Base-by-base conservation (phyloP, 2,797 vertebrate species). In the Pitangus sulphuratus region DNA sequence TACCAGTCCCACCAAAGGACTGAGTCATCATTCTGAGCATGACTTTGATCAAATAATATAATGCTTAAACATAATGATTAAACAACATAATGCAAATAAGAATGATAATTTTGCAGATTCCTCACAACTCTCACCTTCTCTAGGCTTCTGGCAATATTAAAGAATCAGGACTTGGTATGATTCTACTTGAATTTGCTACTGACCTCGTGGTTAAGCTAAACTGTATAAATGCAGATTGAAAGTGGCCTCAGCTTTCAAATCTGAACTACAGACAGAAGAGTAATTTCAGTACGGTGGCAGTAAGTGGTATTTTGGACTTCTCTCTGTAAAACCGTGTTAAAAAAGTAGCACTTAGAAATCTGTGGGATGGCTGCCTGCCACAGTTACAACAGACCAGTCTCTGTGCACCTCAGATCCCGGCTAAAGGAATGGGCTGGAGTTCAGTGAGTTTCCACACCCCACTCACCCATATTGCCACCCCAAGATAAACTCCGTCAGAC, bases 11-110 rank as follows among this genome's bases (percentile, higher is more conserved):
- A 40, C 22, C 47, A 57, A 69, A 64, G 42, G 71, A 66, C 42
- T 60, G 30, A 54, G 54, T 77, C 6, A 6, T 69, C 42, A 66
- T 87, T 93, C 47, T 33, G 21, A 64, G 37, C 15, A 51, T 58
- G 40, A 71, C 25, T 87, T 68, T 56, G 37, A 65, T 68, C 64
- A 79, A 71, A 68, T 56, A 56, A 77, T 40, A 37, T 7, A 56
- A 47, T 30, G 24, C 56, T 88, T 85, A 69, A 68, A 51, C 11
- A 40, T 40, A 65, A 47, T 12, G 26, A 26, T 83, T 80, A 87
- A 91, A 77, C 21, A 87, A 35, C 39, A 42, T 48, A 54, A 77
- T n/a, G 64, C 60, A 88, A 83, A 88, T 74, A 45, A 79, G 51
- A 68, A 61, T 25, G 2, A 26, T 53, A 69, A 65, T 57, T 90